Evolutionary conservation across 2,888 invertebrate species (phyloP).

Genomic region (Pyralis farinalis): DNA sequence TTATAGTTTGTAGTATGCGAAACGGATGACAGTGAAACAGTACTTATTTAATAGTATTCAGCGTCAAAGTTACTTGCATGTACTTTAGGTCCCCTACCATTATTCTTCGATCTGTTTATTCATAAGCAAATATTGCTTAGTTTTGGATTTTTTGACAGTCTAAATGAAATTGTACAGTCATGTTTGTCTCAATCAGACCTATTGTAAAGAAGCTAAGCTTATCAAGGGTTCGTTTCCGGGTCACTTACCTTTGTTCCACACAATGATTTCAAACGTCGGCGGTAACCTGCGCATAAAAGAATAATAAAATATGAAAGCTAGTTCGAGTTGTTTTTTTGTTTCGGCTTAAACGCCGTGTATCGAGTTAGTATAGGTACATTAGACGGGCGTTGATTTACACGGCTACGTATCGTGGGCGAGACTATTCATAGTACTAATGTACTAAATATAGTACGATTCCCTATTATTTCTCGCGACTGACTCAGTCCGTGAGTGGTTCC

Average conservation of each 20-base stretch:
- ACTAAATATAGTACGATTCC: conserved; percentile 77
- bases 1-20: no score
- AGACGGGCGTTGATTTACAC: conserved; percentile 74
- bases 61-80: not conserved
- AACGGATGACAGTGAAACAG: no score
- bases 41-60: no score
- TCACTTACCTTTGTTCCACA: conserved; percentile 43
- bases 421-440: conserved; percentile 76
- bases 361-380: conserved; percentile 72
- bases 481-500: conserved; percentile 54
- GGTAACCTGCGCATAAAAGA: conserved; percentile 28
- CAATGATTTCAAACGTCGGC: conserved; percentile 35
- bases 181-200: conserved; percentile 26
- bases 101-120: not conserved
- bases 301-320: conserved; percentile 32
- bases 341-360: conserved; percentile 42
- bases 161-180: not conserved
- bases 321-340: conserved; percentile 40
- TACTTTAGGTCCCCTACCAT: no score
- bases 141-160: not conserved
- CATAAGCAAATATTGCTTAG: not conserved
- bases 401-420: conserved; percentile 64
- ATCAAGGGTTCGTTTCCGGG: conserved; percentile 44
- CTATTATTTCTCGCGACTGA: conserved; percentile 72
- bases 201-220: conserved; percentile 31